Evolutionary conservation across 2,888 invertebrate species (phyloP).

Genomic region (Acrocera orbiculus): DNA sequence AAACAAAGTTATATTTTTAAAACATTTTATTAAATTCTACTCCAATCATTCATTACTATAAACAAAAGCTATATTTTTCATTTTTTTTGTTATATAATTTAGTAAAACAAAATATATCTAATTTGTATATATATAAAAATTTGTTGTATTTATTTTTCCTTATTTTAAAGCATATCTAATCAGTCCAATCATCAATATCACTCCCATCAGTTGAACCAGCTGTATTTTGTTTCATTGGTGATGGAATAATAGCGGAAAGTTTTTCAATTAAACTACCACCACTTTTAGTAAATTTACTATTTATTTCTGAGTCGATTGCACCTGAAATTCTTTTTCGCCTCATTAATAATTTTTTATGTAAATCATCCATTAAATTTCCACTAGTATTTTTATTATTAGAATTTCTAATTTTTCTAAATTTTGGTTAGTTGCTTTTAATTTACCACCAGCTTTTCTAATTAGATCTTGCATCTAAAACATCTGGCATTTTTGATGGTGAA

Average conservation of each 20-base stretch:
- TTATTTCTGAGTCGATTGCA: constrained; percentile 27
- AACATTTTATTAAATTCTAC: too few species aligned
- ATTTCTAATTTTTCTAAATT: constrained; percentile 7
- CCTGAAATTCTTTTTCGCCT: constrained; percentile 73
- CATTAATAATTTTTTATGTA: constrained; percentile 69
- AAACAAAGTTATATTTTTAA: too few species aligned
- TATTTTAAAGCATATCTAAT: background rate
- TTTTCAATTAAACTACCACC: constrained; percentile 40
- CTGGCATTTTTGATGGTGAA: constrained; percentile 17
- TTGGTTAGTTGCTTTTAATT: constrained; percentile 44
- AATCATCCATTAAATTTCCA: constrained; percentile 75
- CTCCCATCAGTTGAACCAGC: constrained; percentile 27
- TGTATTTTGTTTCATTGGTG: constrained; percentile 35
- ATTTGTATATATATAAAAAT: too few species aligned
- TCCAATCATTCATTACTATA: too few species aligned
- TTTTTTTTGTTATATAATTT: too few species aligned
- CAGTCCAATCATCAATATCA: constrained; percentile 41
- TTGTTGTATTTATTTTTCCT: too few species aligned
- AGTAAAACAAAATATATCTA: too few species aligned
- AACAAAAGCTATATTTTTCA: too few species aligned
- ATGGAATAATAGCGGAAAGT: constrained; percentile 63
- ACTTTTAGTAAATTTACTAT: constrained; percentile 15
- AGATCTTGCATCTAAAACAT: constrained; percentile 39
- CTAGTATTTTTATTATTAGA: background rate
- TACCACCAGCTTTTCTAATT: constrained; percentile 82